A percentile compares a stretch with the other conserved stretches of the same genome.
These are phyloP conservation scores for Mongoloraphidia duomilia DNA, from an alignment of 2,888 invertebrate genomes.

Conservation along the genomic window DNA sequence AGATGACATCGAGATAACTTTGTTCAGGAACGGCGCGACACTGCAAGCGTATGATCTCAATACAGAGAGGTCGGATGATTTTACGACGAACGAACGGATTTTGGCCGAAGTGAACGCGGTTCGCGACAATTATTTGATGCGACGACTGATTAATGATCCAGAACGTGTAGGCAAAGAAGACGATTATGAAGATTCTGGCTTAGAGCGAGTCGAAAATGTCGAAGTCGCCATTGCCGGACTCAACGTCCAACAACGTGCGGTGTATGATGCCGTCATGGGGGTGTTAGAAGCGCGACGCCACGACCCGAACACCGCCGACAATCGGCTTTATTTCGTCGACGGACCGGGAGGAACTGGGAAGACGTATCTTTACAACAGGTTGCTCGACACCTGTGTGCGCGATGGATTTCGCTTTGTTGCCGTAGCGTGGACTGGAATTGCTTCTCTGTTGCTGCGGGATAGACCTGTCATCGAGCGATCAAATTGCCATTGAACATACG, in stretches of 20 bases:
- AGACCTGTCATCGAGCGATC: constrained; percentile 9
- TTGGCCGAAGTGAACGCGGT: too few species aligned
- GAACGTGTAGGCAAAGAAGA: too few species aligned
- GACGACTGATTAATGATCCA: too few species aligned
- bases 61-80: too few species aligned
- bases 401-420: constrained; percentile 7
- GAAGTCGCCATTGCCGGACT: constrained; percentile 5
- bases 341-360: constrained; percentile 26
- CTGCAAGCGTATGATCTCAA: too few species aligned
- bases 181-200: too few species aligned
- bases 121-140: too few species aligned
- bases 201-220: too few species aligned
- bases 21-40: too few species aligned
- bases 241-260: constrained; percentile 13
- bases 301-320: background rate
- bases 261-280: constrained; percentile 13
- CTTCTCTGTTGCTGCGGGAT: constrained; percentile 14
- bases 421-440: constrained; percentile 18
- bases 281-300: constrained; percentile 5
- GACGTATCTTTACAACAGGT: constrained; percentile 17
- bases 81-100: too few species aligned
- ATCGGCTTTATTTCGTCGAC: constrained; percentile 21
- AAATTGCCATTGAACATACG: too few species aligned
- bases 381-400: constrained; percentile 4
- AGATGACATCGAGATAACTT: too few species aligned